phyloP scores from a whole-genome alignment of 2,113 vertebrate species.

The Bostrychus sinensis region DNA sequence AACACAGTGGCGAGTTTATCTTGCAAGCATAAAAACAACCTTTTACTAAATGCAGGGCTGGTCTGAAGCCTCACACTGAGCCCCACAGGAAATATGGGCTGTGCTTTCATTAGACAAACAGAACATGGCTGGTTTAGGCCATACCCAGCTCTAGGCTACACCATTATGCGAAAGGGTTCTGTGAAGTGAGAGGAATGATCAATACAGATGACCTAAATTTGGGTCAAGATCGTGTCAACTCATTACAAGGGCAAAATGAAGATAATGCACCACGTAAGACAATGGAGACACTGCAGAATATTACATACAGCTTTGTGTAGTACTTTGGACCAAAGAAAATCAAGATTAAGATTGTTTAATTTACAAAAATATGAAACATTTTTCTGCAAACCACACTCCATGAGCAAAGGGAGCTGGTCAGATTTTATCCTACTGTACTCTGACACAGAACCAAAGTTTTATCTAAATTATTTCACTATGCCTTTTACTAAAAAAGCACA shows the following conservation, averaged over 20 bases:
- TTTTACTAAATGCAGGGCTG: conserved; percentile 54
- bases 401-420: too few relatives aligned
- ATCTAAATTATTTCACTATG: too few relatives aligned
- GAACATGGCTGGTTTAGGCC: conserved; percentile 49
- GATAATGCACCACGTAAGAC: conserved; percentile 10
- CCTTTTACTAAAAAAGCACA: too few relatives aligned
- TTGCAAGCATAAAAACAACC: conserved; percentile 52
- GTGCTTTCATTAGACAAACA: conserved; percentile 78
- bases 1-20: too few relatives aligned
- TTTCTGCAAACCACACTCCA: too few relatives aligned
- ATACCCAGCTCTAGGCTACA: conserved; percentile 44
- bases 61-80: conserved; percentile 53
- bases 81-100: conserved; percentile 55
- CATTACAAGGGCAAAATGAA: conserved; percentile 27
- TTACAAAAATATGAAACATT: too few relatives aligned
- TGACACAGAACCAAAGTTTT: too few relatives aligned
- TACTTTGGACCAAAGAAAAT: too few relatives aligned
- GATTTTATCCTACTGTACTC: neutral
- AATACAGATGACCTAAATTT: conserved; percentile 61
- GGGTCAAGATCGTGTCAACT: conserved; percentile 62
- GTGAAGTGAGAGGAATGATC: conserved; percentile 58
- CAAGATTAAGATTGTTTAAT: too few relatives aligned
- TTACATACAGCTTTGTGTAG: neutral
- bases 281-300: neutral
- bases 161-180: conserved; percentile 32